Evolutionary conservation across 2,797 vertebrate genomes (phyloP), one percentile per base, ranked within the genome.

Genomic region (Corythornis leucogaster): DNA sequence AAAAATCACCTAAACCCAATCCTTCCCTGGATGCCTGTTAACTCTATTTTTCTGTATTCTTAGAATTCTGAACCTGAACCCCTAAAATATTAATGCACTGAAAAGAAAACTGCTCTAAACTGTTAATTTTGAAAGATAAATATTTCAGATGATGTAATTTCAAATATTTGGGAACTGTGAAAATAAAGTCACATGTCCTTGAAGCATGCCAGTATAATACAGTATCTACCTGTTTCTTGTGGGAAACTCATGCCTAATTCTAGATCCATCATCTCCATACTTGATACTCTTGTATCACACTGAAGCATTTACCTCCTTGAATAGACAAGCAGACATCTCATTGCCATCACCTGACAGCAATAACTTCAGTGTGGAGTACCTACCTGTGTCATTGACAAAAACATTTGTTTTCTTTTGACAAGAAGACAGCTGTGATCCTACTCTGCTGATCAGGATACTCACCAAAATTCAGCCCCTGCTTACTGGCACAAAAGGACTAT

Each of bases 181-280:
- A 62, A 74, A 66, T 69, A 50, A 76, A 73, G 4, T 54, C 33
- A 48, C 2, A 0, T 0, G 5, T n/a, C 35, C 15, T 22, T 71
- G 18, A 61, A 58, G 1, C 14, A 63, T 28, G 25, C 4, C 16
- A 63, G 11, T 21, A 21, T 53, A 64, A 48, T 28, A 74, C 13
- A 48, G 2, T 31, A 71, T 45, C 15, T 59, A 12, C 31, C 17
- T 16, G 11, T 61, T 73, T 73, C 38, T 66, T 40, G 1, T 13
- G 25, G 7, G 12, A 73, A 89, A 51, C 64, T 46, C 11, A 33
- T 28, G 11, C 6, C 25, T 61, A 45, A 25, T 68, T 12, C 81
- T 85, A 79, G 9, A 35, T 2, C 4, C 12, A 35, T 57, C 25
- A 43, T 62, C 4, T 57, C 22, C 3, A 9, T 61, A n/a, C 7